These are phyloP conservation scores for Andricus quercusramuli DNA, from an alignment of 2,888 invertebrate genomes.

Conservation along the genomic window DNA sequence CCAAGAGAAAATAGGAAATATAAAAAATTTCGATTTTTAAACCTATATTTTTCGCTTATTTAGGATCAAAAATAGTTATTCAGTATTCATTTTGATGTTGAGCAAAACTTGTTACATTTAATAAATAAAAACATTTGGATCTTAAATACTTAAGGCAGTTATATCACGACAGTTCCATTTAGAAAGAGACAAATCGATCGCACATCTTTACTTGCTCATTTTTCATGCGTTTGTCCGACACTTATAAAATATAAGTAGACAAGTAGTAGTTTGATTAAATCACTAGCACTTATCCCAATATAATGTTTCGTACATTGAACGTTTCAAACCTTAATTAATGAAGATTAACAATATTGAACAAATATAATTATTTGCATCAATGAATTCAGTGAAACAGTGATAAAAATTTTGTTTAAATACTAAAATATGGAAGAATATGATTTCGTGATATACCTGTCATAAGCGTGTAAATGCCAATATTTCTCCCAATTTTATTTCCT, in stretches of 20 bases:
- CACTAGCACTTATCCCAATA: no score
- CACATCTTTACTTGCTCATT: no score
- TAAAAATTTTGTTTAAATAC: no score
- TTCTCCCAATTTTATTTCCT: not conserved
- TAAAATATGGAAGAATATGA: not conserved
- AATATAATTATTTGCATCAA: no score
- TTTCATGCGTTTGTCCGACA: no score
- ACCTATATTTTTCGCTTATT: not conserved
- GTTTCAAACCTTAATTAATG: no score
- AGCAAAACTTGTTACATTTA: not conserved
- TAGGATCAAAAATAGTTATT: not conserved
- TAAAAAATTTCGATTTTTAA: slow-evolving; percentile 41
- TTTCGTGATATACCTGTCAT: slow-evolving; percentile 9
- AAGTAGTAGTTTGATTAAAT: no score
- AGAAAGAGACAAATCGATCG: not conserved
- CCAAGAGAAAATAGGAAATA: slow-evolving; percentile 44
- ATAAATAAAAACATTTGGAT: not conserved
- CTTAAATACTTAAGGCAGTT: not conserved
- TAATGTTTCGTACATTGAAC: no score
- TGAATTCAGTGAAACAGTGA: no score
- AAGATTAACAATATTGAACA: no score
- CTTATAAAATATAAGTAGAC: no score
- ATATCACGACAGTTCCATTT: not conserved
- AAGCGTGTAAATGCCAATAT: not conserved
- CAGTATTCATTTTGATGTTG: not conserved